Evolutionary conservation across 2,113 vertebrate genomes (phyloP), one percentile per base, ranked within the genome.

Genomic region (Oplegnathus fasciatus): DNA sequence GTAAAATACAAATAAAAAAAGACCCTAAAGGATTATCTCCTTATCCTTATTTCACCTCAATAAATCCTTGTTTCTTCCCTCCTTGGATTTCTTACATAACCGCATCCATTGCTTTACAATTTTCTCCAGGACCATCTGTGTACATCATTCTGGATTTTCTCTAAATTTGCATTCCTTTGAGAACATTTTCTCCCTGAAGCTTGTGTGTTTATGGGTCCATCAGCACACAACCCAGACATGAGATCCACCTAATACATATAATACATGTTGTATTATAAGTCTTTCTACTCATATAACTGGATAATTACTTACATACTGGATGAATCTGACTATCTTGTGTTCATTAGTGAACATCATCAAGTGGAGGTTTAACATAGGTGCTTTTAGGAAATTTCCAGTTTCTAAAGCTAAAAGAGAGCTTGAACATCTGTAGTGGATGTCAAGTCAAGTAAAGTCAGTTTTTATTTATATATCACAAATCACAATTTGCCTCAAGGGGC

Each of bases 1-100:
- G 7, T 9, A n/a, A 66, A 20, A 70, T 20, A 11, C 4, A 26
- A 6, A 26, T 5, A 6, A 54, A 65, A 32, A 67, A 30, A 14
- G 13, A 67, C 40, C 6, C 57, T 15, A 17, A 55, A 78, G 60
- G 60, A 78, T 66, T 72, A 78, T 15, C 7, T 44, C 66, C 6
- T 65, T n/a, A 52, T 70, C 64, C 70, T 75, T 37, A 60, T 24
- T 75, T 80, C 55, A 75, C 75, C 65, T 80, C 34, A 13, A 9
- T 60, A 58, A 70, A 70, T 70, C 64, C 32, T 30, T 37, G 8
- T 10, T 54, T 60, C 20, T 26, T 52, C 20, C 20, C 17, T 68
- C 18, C 13, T 65, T 54, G 4, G 40, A 46, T 65, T 52, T 68
- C 10, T 82, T 57, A 64, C 26, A 57, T 65, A 68, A 71, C 40